Conservation (phyloP, 2,113 vertebrate genomes). For the Oncorhynchus keta region DNA sequence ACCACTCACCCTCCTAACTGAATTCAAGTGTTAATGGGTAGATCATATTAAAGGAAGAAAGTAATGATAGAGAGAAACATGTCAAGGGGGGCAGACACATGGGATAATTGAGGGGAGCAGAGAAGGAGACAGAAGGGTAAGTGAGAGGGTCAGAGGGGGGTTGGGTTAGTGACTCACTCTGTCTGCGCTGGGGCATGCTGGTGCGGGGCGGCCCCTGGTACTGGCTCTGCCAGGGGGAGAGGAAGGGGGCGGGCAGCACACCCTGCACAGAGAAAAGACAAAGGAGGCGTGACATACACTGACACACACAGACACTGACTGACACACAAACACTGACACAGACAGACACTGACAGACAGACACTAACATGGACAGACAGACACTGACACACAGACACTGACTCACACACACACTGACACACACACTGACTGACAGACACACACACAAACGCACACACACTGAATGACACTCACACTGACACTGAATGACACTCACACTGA, state of each 20-base stretch:
- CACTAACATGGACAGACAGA: too few species aligned
- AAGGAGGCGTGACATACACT: slow-evolving; percentile 76
- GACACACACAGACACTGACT: not conserved
- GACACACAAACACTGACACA: not conserved
- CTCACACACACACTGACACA: not conserved
- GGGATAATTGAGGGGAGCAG: slow-evolving; percentile 20
- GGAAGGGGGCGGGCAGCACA: slow-evolving; percentile 89
- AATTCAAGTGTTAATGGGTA: too few species aligned
- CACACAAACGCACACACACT: not conserved
- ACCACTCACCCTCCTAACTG: too few species aligned
- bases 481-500: too few species aligned
- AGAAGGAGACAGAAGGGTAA: too few species aligned
- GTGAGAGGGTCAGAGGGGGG: slow-evolving; percentile 64
- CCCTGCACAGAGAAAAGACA: slow-evolving; percentile 90
- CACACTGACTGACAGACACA: not conserved
- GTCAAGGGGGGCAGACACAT: not conserved
- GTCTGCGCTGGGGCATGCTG: slow-evolving; percentile 92
- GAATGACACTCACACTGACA: too few species aligned
- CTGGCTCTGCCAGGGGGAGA: slow-evolving; percentile 85
- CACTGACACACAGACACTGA: not conserved
- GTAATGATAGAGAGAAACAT: not conserved
- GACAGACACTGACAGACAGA: too few species aligned
- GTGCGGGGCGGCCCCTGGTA: slow-evolving; percentile 79
- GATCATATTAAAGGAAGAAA: too few species aligned
- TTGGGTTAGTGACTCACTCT: slow-evolving; percentile 97